These are phyloP conservation scores for Myripristis murdjan DNA, from an alignment of 2,797 vertebrate species.

Conservation along the genomic window DNA sequence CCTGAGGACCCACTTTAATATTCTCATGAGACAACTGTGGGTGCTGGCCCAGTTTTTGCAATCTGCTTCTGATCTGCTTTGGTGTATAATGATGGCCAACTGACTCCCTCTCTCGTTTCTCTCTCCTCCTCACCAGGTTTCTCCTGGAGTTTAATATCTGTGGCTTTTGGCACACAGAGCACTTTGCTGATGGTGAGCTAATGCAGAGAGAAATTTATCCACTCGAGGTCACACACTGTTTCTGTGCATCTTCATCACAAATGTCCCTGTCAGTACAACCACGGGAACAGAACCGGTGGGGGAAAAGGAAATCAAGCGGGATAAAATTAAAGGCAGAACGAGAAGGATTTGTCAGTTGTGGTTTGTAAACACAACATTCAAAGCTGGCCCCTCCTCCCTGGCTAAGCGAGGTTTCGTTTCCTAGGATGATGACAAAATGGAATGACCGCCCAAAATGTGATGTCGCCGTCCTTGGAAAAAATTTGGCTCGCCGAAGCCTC, in stretches of 20 bases:
- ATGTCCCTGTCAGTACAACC: not conserved
- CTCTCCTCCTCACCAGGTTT: conserved; percentile 73
- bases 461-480: too few species aligned
- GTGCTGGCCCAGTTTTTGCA: conserved; percentile 63
- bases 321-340: too few species aligned
- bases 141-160: conserved; percentile 86
- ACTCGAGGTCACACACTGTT: not conserved
- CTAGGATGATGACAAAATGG: too few species aligned
- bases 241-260: not conserved
- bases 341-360: too few species aligned
- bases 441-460: too few species aligned
- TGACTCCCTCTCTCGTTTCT: conserved; percentile 43
- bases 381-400: too few species aligned
- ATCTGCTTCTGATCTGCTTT: conserved; percentile 65
- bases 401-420: too few species aligned
- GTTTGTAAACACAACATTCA: too few species aligned
- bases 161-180: conserved; percentile 82
- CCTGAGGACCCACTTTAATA: conserved; percentile 62
- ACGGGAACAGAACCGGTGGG: too few species aligned
- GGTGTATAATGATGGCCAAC: conserved; percentile 44
- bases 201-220: not conserved
- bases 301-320: too few species aligned
- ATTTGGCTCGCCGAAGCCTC: too few species aligned
- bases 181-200: conserved; percentile 84
- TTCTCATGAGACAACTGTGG: conserved; percentile 65